Evolutionary conservation across 2,888 invertebrate genomes (phyloP).

Genomic region (Drosophila rellima): DNA sequence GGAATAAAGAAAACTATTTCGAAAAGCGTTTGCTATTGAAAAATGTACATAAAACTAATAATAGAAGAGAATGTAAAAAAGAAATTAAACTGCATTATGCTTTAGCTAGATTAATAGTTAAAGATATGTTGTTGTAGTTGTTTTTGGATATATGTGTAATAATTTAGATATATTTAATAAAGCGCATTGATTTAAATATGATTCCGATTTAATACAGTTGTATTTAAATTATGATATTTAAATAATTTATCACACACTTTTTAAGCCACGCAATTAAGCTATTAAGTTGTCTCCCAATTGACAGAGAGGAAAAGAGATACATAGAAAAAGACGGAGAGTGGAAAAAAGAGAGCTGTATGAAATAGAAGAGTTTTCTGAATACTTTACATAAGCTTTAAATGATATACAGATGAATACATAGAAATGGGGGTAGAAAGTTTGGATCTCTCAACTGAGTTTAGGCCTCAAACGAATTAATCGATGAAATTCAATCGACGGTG

Average conservation of each 20-base stretch:
- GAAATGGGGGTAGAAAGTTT: not conserved
- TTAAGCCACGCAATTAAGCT: constrained; percentile 56
- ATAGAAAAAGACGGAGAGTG: constrained; percentile 18
- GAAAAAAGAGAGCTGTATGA: not conserved
- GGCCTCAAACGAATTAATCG: not conserved
- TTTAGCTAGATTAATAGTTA: constrained; percentile 60
- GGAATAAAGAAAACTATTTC: constrained; percentile 38
- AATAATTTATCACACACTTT: constrained; percentile 77
- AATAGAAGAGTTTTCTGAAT: not conserved
- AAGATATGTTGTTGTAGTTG: constrained; percentile 44
- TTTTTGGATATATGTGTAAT: constrained; percentile 46
- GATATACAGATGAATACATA: not conserved
- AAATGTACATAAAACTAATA: constrained; percentile 48
- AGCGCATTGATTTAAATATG: constrained; percentile 65
- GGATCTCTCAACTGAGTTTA: constrained; percentile 5
- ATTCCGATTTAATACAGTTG: constrained; percentile 35
- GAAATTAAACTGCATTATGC: constrained; percentile 59
- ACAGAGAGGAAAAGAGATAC: constrained; percentile 5
- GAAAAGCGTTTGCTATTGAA: constrained; percentile 46
- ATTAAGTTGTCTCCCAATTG: constrained; percentile 38
- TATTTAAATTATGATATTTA: constrained; percentile 66
- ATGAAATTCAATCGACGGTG: not conserved
- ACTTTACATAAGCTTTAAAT: constrained; percentile 24
- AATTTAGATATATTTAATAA: constrained; percentile 57
- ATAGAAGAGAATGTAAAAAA: constrained; percentile 47